These are phyloP conservation scores for Babyrousa celebensis DNA, from an alignment of 2,797 vertebrate species.

Conservation along the genomic window DNA sequence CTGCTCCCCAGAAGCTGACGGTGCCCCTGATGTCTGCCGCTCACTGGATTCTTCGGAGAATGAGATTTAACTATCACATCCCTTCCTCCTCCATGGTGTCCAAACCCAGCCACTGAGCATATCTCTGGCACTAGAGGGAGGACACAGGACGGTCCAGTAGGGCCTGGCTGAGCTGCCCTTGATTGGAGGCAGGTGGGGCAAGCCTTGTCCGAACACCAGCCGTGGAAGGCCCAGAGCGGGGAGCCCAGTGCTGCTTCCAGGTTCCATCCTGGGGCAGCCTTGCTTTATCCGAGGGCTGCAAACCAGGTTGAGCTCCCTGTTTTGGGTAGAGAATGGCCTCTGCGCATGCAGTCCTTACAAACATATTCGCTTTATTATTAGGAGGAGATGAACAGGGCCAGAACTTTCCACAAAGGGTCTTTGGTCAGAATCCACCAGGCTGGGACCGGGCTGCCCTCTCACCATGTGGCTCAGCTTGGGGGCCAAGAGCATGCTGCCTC, in stretches of 20 bases:
- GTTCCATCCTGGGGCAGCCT: neutral
- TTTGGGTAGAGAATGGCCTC: neutral
- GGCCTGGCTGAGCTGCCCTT: neutral
- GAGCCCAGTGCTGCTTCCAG: neutral
- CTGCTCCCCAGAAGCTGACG: neutral
- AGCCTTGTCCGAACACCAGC: rapidly evolving
- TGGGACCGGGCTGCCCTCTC: neutral
- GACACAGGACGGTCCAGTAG: neutral
- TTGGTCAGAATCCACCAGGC: neutral
- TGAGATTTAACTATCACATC: neutral
- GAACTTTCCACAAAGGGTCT: neutral
- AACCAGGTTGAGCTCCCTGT: rapidly evolving
- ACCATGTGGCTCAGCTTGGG: rapidly evolving
- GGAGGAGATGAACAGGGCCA: neutral
- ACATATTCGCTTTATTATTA: neutral
- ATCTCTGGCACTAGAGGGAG: neutral
- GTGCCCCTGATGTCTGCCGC: neutral
- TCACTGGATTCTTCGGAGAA: neutral
- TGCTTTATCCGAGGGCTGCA: neutral
- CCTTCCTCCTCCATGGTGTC: neutral
- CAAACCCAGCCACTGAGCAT: neutral
- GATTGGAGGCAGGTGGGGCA: neutral
- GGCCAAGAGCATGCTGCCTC: neutral
- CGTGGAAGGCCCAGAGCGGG: rapidly evolving
- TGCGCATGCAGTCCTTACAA: neutral